phyloP scores from a whole-genome alignment of 2,888 invertebrate species.

The Epiblema foenella region DNA sequence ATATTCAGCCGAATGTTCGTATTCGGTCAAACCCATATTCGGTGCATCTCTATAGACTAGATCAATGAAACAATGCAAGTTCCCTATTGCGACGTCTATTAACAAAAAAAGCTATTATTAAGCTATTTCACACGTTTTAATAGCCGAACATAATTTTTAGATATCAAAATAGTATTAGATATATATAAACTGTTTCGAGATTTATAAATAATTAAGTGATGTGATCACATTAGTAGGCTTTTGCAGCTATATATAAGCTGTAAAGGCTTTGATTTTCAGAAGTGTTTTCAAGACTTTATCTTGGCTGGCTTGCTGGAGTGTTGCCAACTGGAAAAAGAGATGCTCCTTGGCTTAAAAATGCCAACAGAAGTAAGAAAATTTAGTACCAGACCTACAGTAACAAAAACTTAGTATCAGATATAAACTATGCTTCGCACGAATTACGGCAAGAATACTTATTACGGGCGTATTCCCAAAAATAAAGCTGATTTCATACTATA shows the following conservation, averaged over 20 bases:
- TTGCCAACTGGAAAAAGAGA: conserved; percentile 28
- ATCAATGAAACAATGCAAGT: no score
- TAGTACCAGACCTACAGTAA: not conserved
- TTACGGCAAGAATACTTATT: not conserved
- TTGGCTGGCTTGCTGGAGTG: conserved; percentile 26
- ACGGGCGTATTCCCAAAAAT: no score
- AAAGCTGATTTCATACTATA: no score
- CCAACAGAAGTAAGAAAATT: conserved; percentile 11
- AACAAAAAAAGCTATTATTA: no score
- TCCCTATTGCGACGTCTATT: no score
- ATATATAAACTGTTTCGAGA: not conserved
- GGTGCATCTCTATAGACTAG: no score
- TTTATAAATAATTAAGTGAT: not conserved
- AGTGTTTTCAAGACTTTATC: conserved; percentile 26
- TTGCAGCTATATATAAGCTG: conserved; percentile 5
- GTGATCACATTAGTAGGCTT: conserved; percentile 8
- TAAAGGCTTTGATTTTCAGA: conserved; percentile 6
- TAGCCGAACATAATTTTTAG: no score
- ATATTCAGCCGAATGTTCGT: no score
- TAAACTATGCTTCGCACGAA: not conserved
- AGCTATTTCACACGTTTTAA: no score
- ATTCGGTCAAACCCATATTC: no score
- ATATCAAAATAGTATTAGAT: no score
- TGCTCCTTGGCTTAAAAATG: conserved; percentile 22
- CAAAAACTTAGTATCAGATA: not conserved